These are phyloP conservation scores for human (Homo sapiens) DNA, from an alignment of 2,113 vertebrate genomes.

Conservation along the genomic window GRCh38 chr13:35969001-35969500, in stretches of 20 bases:
- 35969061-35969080: too few species aligned
- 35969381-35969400: neutral
- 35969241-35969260: neutral
- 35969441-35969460: neutral
- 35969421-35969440: neutral
- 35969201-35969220: neutral
- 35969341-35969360: neutral
- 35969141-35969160: neutral
- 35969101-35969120: neutral
- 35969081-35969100: neutral
- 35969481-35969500: neutral
- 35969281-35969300: neutral
- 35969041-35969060: neutral
- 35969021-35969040: neutral
- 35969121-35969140: neutral
- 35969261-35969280: neutral
- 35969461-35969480: neutral
- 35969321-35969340: neutral
- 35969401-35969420: neutral
- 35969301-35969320: neutral
- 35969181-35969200: neutral
- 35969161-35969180: neutral
- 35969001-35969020: neutral
- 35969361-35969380: neutral
- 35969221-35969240: neutral